These are phyloP conservation scores for Ptyas mucosa DNA, from an alignment of 2,113 vertebrate genomes.

Conservation along the genomic window DNA sequence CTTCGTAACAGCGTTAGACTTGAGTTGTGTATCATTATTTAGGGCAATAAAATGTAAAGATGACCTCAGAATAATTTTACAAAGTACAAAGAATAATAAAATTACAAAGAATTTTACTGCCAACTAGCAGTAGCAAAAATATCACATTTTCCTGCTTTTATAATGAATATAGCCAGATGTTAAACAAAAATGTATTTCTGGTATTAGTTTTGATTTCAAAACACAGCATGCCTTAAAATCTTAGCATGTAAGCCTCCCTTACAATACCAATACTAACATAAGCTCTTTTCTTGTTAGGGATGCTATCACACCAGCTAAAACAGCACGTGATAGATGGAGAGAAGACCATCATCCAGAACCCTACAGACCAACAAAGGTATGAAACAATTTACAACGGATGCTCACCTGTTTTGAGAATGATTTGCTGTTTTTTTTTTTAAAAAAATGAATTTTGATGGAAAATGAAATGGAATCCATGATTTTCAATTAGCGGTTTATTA, in stretches of 20 bases:
- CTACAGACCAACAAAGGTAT: constrained; percentile 94
- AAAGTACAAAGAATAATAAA: too few species aligned
- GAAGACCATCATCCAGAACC: constrained; percentile 98
- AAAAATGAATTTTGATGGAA: rapidly evolving
- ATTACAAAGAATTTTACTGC: not conserved
- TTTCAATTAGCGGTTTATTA: not conserved
- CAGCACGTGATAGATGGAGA: constrained; percentile 96
- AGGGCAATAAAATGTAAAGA: not conserved
- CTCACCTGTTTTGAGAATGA: rapidly evolving
- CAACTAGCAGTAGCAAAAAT: not conserved
- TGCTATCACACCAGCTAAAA: constrained; percentile 96
- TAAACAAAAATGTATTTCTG: not conserved
- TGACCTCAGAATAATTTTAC: not conserved
- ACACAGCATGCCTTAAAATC: not conserved
- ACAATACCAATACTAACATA: not conserved
- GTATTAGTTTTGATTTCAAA: rapidly evolving
- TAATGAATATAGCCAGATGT: rapidly evolving
- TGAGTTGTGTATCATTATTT: not conserved
- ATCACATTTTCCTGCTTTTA: not conserved
- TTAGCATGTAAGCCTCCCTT: not conserved
- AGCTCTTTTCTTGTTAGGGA: constrained; percentile 69
- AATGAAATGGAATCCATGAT: not conserved
- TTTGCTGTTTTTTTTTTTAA: not conserved
- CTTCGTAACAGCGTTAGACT: not conserved
- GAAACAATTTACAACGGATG: not conserved